Conservation (phyloP, 2,113 vertebrate genomes). For the Oreotrochilus melanogaster region DNA sequence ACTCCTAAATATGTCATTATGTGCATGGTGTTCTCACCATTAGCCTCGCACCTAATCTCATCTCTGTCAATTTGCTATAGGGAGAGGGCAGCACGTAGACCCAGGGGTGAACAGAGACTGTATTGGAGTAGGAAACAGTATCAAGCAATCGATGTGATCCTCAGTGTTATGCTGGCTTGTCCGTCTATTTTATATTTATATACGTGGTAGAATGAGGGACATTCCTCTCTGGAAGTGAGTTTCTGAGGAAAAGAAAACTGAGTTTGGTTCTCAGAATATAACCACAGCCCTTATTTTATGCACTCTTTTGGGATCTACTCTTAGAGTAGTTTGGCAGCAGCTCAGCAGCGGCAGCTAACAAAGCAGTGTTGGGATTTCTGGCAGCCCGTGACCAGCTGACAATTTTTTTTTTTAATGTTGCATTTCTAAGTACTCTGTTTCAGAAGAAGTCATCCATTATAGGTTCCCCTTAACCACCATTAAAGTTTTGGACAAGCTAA, state of each 20-base stretch:
- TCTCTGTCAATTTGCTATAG: neutral
- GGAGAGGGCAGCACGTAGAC: neutral
- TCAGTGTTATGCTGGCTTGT: neutral
- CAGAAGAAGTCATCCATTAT: neutral
- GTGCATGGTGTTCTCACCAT: neutral
- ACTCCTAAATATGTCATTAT: neutral
- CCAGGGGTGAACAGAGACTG: neutral
- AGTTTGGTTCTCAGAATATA: neutral
- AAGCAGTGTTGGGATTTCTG: neutral
- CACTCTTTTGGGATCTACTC: neutral
- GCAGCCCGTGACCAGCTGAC: neutral
- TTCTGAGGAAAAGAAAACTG: neutral
- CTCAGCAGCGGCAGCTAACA: neutral
- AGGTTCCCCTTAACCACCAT: neutral
- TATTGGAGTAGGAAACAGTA: neutral
- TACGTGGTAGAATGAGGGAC: neutral
- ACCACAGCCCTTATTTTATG: neutral
- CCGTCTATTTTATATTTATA: neutral
- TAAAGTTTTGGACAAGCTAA: slow-evolving; percentile 1
- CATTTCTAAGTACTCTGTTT: neutral
- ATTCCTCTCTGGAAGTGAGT: neutral
- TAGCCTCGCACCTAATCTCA: neutral
- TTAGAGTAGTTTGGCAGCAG: neutral
- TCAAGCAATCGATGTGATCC: neutral
- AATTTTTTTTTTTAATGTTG: neutral